Evolutionary conservation across 2,888 invertebrate genomes (phyloP), one percentile per base, ranked within the genome.

Genomic region (Lucinisca nassula): DNA sequence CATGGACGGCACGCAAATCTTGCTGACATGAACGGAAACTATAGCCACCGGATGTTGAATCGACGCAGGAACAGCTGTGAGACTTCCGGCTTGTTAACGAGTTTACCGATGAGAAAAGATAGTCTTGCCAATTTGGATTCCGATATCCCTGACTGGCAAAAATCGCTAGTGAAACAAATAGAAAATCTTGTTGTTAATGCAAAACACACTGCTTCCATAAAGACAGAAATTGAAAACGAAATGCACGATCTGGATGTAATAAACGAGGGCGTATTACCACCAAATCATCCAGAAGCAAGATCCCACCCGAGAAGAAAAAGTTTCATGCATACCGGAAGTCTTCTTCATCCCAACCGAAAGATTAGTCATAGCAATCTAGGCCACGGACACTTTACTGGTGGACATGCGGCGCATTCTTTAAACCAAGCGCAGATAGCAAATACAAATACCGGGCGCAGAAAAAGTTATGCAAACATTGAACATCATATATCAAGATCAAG

Each of bases 381-480:
- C 21, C 67, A 67, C 24, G 17, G 3, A 32, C 1, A 35, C 17
- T 1, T 58, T 58, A 10, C 58, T 21, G 21, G 6, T 6, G 35
- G 35, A 35, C 35, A 35, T 4, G 4, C 17, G 4, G 10, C 14
- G 24, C 12, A 32, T 35, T 12, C 17, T 12, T 45, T 17, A 45
- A 45, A 45, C 45, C 45, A 45, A 45, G 45, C 10, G 8, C 45
- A 45, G 17, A 45, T 17, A 17, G 1, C 67, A 21, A 35, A 30
- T 21, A 35, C 35, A 32, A 67, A 67, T 35, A 67, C 32, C 21
- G 24, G 67, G 21, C 67, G 67, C 17, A 32, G 67, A 30, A 67
- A 67, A 35, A 67, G 67, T 35, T 67, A 67, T 21, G 67, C 67
- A 1, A 67, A 67, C 67, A 67, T 67, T 67, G 67, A 67, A 67